Evolutionary conservation across 2,797 vertebrate species (phyloP), one percentile per base, ranked within the genome.

Genomic region (Huso huso): DNA sequence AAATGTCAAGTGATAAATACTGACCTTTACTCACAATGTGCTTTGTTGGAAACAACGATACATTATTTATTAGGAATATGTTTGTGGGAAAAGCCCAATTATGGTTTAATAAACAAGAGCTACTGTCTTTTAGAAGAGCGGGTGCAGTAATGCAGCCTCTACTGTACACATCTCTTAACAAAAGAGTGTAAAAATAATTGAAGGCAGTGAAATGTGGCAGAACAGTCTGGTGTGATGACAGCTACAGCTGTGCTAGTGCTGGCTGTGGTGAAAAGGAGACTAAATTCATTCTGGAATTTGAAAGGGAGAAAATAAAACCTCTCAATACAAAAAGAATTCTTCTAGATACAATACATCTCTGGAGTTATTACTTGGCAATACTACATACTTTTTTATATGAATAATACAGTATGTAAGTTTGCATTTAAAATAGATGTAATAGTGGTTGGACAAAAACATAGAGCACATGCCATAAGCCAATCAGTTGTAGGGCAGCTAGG

Each of bases 21-120:
- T 65, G 63, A 64, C 67, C 67, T 48, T 49, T 53, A 63, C 58
- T 53, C 60, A 23, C 53, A 69, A 65, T 65, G 12, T 60, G 70
- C 66, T 72, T 65, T 57, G 23, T 65, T 48, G 58, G 67, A 70
- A 37, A 37, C 37, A 55, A 51, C 51, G 52, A 73, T 68, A 72
- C 64, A 73, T 72, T 50, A 70, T 67, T 65, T n/a, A 73, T 64
- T 8, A 57, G 53, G 70, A 58, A 61, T 72, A 65, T 64, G 70
- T 65, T 37, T 70, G 60, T 73, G 67, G 58, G 55, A 74, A 70
- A 71, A 70, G 66, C 60, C 68, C 73, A 72, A 70, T 71, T 72
- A 72, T 74, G 37, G 62, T 64, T 68, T 57, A 68, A 69, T 53
- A 65, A 66, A 65, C 58, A 60, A 71, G 48, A 65, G 61, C 50